These are phyloP conservation scores for Helleia helle DNA, from an alignment of 2,888 invertebrate species.

Conservation along the genomic window DNA sequence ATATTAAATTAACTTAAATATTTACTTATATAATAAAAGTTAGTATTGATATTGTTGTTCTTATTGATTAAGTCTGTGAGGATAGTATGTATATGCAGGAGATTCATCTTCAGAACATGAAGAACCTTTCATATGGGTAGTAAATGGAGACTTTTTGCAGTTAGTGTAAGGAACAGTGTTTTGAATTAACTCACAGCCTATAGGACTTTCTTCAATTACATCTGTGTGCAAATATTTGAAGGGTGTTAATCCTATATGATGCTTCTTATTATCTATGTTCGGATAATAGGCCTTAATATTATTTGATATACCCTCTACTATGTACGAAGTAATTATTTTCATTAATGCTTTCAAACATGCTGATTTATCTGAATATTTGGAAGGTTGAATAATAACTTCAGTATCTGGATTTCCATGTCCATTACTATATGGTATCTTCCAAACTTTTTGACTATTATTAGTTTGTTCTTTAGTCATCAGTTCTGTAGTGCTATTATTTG, in stretches of 20 bases:
- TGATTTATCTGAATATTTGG: background rate
- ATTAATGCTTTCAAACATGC: background rate
- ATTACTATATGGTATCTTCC: background rate
- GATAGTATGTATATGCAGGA: constrained; percentile 8
- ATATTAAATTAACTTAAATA: constrained; percentile 50
- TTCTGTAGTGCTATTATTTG: background rate
- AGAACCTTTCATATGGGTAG: background rate
- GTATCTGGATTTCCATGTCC: background rate
- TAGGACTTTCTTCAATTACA: background rate
- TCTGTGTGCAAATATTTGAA: background rate
- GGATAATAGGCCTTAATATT: background rate
- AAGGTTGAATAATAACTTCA: background rate
- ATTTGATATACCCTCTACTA: background rate
- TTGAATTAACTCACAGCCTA: background rate
- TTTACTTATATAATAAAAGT: background rate
- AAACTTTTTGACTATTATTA: background rate
- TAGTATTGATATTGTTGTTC: background rate
- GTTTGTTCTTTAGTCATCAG: background rate
- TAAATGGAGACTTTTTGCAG: background rate
- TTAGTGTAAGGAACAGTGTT: background rate
- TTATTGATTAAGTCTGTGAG: constrained; percentile 10
- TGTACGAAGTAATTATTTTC: constrained; percentile 1
- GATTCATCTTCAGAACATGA: constrained; percentile 3
- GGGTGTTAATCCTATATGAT: background rate
- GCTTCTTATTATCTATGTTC: background rate